Evolutionary conservation across 2,797 vertebrate species (phyloP).

Genomic region (Thalassophryne amazonica): DNA sequence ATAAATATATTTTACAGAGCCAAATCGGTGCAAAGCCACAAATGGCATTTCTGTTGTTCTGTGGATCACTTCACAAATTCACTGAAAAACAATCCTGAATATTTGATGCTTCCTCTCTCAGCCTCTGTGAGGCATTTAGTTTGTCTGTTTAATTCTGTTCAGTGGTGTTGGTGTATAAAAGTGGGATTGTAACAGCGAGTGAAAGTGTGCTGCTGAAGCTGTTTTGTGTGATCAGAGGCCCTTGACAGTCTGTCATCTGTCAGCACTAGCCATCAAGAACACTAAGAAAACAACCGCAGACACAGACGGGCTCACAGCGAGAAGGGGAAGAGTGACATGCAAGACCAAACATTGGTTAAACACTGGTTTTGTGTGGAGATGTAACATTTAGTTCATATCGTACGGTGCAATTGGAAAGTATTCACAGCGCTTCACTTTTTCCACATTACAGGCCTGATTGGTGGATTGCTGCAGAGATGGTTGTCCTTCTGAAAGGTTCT

Average conservation of each 20-base stretch:
- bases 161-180: background rate
- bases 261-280: constrained; percentile 54
- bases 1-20: background rate
- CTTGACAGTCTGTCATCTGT: constrained; percentile 69
- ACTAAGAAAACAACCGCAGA: constrained; percentile 57
- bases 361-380: constrained; percentile 7
- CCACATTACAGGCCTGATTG: no score
- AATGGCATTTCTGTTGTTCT: no score
- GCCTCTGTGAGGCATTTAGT: background rate
- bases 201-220: constrained; percentile 47
- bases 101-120: background rate
- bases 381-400: constrained; percentile 7
- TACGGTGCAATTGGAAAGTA: no score
- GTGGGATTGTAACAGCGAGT: constrained; percentile 28
- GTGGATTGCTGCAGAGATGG: no score
- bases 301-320: constrained; percentile 24
- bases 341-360: constrained; percentile 32
- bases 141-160: background rate
- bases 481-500: no score
- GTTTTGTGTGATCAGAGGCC: constrained; percentile 67
- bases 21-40: background rate
- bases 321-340: constrained; percentile 10
- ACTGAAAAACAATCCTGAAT: background rate
- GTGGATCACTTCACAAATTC: background rate
- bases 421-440: no score